Conservation (phyloP, 2,888 invertebrate species). For the Trichopoda pennipes region DNA sequence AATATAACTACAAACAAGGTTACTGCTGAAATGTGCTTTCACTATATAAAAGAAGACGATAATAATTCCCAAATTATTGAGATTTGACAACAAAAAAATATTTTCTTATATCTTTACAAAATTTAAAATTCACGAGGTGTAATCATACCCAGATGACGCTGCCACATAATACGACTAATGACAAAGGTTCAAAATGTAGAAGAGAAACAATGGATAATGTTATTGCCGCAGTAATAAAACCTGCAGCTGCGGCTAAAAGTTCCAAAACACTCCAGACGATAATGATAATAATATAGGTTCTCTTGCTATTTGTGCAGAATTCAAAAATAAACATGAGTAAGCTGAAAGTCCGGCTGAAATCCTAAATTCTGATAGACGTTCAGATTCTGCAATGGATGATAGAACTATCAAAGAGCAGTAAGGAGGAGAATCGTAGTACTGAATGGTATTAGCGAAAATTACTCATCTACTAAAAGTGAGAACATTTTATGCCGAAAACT, state of each 20-base stretch:
- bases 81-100: too few relatives aligned
- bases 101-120: too few relatives aligned
- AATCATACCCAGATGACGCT: slow-evolving; percentile 72
- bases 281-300: slow-evolving; percentile 66
- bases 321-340: slow-evolving; percentile 82
- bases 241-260: slow-evolving; percentile 77
- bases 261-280: slow-evolving; percentile 76
- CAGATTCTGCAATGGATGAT: slow-evolving; percentile 87
- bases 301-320: slow-evolving; percentile 62
- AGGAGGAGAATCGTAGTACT: slow-evolving; percentile 75
- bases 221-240: slow-evolving; percentile 61
- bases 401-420: slow-evolving; percentile 80
- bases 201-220: slow-evolving; percentile 83
- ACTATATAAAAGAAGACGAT: too few relatives aligned
- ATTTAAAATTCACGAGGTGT: too few relatives aligned
- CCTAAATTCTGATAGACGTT: slow-evolving; percentile 89
- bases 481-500: slow-evolving; percentile 71
- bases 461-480: slow-evolving; percentile 75
- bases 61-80: too few relatives aligned
- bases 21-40: too few relatives aligned
- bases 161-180: slow-evolving; percentile 78
- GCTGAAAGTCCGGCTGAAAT: slow-evolving; percentile 89
- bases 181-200: slow-evolving; percentile 84
- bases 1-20: too few relatives aligned
- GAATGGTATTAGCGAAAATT: slow-evolving; percentile 74